Percentiles rank a stretch among this genome's conserved stretches.
Evolutionary conservation across 2,888 invertebrate genomes (phyloP).

Genomic region (Megaustenia siamemsis): DNA sequence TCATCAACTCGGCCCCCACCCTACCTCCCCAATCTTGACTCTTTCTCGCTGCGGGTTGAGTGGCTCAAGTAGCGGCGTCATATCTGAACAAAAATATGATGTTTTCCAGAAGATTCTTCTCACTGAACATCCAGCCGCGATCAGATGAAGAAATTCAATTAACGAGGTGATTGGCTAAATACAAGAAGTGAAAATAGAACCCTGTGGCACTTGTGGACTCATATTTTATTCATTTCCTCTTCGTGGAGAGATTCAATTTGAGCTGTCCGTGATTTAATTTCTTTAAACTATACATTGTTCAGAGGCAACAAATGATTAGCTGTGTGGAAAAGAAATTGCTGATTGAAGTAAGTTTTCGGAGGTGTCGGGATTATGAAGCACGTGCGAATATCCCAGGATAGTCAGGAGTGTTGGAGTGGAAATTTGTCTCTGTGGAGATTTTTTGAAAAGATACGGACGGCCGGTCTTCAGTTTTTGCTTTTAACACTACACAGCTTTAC

Average conservation of each 20-base stretch:
- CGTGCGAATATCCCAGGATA: constrained; percentile 1
- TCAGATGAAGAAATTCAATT: constrained; percentile 52
- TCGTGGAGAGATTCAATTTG: constrained; percentile 38
- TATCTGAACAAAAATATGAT: constrained; percentile 29
- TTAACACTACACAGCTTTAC: too few species aligned
- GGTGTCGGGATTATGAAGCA: background rate
- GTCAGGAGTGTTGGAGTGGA: too few species aligned
- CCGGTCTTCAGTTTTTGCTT: too few species aligned
- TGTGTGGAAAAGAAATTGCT: constrained; percentile 12
- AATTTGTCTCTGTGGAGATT: too few species aligned
- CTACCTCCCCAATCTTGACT: background rate
- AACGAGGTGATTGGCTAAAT: constrained; percentile 51
- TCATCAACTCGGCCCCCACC: too few species aligned
- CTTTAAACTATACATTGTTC: constrained; percentile 41
- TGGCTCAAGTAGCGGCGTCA: background rate
- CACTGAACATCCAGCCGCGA: constrained; percentile 17
- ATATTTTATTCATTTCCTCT: constrained; percentile 53
- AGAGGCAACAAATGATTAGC: constrained; percentile 37
- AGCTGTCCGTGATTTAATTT: constrained; percentile 48
- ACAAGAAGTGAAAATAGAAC: constrained; percentile 51
- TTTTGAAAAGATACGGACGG: too few species aligned
- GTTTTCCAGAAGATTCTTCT: background rate
- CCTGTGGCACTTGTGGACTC: constrained; percentile 45
- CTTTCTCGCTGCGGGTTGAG: background rate
- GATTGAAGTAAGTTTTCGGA: background rate